Evolutionary conservation across 2,797 vertebrate genomes (phyloP), one percentile per base, ranked within the genome.

Genomic region (Margarornis squamiger): DNA sequence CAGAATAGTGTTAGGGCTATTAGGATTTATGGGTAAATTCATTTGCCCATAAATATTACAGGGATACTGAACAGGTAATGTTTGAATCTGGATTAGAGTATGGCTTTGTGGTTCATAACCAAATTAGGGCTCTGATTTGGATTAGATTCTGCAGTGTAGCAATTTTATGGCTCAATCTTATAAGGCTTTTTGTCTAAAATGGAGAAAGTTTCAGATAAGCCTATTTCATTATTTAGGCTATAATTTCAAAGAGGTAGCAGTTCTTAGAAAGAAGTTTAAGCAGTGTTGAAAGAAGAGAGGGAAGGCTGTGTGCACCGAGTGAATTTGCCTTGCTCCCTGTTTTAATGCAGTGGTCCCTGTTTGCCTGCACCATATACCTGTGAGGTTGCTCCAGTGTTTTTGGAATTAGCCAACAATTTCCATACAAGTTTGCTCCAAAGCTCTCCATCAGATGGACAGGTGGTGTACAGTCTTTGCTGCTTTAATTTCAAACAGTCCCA

Each of bases 361-460:
- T 16, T 0, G 2, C 49, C 38, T 55, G 14, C 5, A 72, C 46
- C 3, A 0, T 3, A 27, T 4, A 10, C 24, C 11, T 18, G 27
- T 32, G 36, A 87, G 43, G 48, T 57, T 63, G 61, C 15, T 77
- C 30, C 41, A 65, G 61, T 32, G 52, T 43, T 71, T 70, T 46
- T 77, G 68, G 48, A 80, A 65, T 77, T 61, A 63, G 13, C 38
- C 81, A 79, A 51, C 24, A 57, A 36, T 63, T 70, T 51, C 41
- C 61, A 75, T 27, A 43, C 2, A 24, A 51, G 45, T 87, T 82
- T 63, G 14, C 38, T 70, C 14, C 67, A 66, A 80, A 82, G 48
- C 32, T 80, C 39, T 87, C 66, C 45, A 48, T 39, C 20, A 68
- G 46, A 39, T 6, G 67, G 65, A 54, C 30, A 61, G 58, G 41